Evolutionary conservation across 2,888 invertebrate species (phyloP), one percentile per base, ranked within the genome.

Genomic region (Paralinhomoeus sp.): DNA sequence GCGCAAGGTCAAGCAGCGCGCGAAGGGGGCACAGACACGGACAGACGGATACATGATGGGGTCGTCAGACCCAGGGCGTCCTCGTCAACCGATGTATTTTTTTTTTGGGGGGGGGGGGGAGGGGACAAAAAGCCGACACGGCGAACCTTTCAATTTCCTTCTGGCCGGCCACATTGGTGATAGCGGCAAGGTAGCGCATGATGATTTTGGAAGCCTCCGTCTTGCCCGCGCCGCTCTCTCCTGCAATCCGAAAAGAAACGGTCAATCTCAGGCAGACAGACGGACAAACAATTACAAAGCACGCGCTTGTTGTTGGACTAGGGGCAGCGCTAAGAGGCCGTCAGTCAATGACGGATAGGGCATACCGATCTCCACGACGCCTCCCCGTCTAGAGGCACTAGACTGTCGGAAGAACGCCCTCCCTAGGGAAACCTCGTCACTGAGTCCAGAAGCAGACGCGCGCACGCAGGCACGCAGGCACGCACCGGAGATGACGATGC

Each of bases 191-290:
- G 53, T 72, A 72, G 43, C 84, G 81, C 91, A 97, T 91, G 53
- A 97, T 91, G 60, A 91, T 89, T 70, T 97, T 97, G 47, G 89
- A 89, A 0, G 93, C 89, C 65, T 97, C 93, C 7, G 93, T 97
- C 69, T 97, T 97, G 33, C 93, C 97, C 22, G 89, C 78, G 2
- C 97, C 97, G 1, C 87, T 89, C 67, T 97, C 93, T 47, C 71
- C 69, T 68, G 40, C n/a, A n/a, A n/a, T n/a, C n/a, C n/a, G n/a
- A n/a, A n/a, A n/a, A n/a, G n/a, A n/a, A n/a, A n/a, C n/a, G n/a
- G n/a, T n/a, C n/a, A n/a, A n/a, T n/a, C n/a, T n/a, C n/a, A n/a
- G n/a, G n/a, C n/a, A n/a, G n/a, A n/a, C n/a, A n/a, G n/a, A n/a
- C n/a, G n/a, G n/a, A n/a, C n/a, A n/a, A n/a, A n/a, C n/a, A n/a